Evolutionary conservation across 2,113 vertebrate species (phyloP), one percentile per base, ranked within the genome.

Genomic region (Thunnus thynnus): DNA sequence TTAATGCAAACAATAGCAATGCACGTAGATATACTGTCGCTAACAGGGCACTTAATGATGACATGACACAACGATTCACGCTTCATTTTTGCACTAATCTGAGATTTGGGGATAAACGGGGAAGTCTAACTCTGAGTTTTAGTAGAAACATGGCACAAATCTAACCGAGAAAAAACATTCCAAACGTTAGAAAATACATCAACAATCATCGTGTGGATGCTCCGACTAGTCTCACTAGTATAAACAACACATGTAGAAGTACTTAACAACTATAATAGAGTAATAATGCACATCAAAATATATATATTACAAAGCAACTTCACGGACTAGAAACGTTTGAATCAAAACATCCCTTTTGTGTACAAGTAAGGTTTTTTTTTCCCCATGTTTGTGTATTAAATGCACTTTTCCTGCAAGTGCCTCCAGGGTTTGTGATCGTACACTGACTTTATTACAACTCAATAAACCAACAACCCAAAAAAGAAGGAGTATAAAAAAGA

Each of bases 351-450:
- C 68, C 64, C 22, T 74, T 76, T 86, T 56, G 74, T 79, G 69
- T 62, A 65, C 20, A 86, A 68, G 72, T 44, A 47, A 20, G 14
- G 11, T 18, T 57, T 92, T 62, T 66, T 55, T 82, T 50, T 27
- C 60, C 27, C 36, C 36, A 41, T 71, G 54, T 77, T 82, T 83
- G 84, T 55, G 80, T 91, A 95, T 93, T 93, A 95, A 95, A 95
- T 92, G 95, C 96, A 98, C 96, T 96, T 96, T 97, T 94, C 96
- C 96, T 95, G 96, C 95, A 96, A 97, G 97, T 97, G 96, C 96
- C 82, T 94, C 95, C 93, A 96, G 94, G 94, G 95, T 91, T 30
- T 93, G 94, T 91, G 93, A 94, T 92, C 93, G 93, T 93, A 93
- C 93, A 93, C 88, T 46, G 72, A 82, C 55, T 25, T 61, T 50